Conservation (phyloP, 2,888 invertebrate genomes). For the Helobdella robusta region DNA sequence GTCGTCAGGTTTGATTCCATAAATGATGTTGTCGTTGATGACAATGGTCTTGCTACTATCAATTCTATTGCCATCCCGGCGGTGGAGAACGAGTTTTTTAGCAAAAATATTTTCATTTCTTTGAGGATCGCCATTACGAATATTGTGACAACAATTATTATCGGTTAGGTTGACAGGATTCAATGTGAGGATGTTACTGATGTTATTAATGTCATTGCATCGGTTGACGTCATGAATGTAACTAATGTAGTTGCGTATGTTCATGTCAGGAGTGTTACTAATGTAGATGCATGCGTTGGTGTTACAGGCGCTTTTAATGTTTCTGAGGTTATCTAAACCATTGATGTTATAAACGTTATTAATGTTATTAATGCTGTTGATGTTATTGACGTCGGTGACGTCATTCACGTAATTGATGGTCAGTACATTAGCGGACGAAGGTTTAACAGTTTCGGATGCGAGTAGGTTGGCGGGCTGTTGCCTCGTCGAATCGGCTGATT, state of each 20-base stretch:
- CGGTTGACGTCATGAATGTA: neutral
- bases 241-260: neutral
- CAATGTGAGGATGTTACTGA: too few relatives aligned
- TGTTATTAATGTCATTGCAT: neutral
- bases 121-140: too few relatives aligned
- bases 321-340: neutral
- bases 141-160: too few relatives aligned
- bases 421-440: neutral
- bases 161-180: too few relatives aligned
- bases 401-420: too few relatives aligned
- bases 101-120: too few relatives aligned
- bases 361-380: neutral
- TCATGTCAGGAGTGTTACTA: neutral
- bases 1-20: conserved; percentile 2
- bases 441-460: neutral
- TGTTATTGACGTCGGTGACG: neutral
- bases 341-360: neutral
- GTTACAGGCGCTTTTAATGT: neutral
- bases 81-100: too few relatives aligned
- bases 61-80: too few relatives aligned
- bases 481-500: too few relatives aligned
- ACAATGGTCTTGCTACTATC: too few relatives aligned
- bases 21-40: too few relatives aligned
- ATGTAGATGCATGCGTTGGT: neutral
- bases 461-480: neutral